phyloP scores from a whole-genome alignment of 2,113 vertebrate genomes.

The Apodemus sylvaticus region DNA sequence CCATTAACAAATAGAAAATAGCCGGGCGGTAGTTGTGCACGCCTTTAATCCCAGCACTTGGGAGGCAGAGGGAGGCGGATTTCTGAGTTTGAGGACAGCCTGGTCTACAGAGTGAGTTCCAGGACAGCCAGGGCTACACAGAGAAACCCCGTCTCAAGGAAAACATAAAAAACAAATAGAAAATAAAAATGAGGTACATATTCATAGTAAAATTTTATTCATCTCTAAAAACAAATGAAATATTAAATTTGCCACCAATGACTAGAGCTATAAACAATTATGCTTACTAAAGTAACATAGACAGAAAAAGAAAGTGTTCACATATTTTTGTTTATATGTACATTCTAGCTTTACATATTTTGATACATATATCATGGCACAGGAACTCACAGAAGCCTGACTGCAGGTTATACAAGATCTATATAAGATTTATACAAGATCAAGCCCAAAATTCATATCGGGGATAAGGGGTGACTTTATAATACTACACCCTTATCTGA shows the following conservation, averaged over 20 bases:
- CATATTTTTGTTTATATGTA: not conserved
- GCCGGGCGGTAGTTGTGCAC: too few relatives aligned
- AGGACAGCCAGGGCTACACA: too few relatives aligned
- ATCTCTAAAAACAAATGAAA: not conserved
- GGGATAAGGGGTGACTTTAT: not conserved
- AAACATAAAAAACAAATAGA: too few relatives aligned
- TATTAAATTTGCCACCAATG: not conserved
- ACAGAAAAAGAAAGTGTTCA: not conserved
- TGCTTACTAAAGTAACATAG: not conserved
- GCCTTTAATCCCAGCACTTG: too few relatives aligned
- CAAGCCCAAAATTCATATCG: not conserved
- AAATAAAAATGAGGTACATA: not conserved
- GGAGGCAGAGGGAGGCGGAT: too few relatives aligned
- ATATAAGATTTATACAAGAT: not conserved
- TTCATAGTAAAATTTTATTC: not conserved
- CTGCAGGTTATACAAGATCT: not conserved
- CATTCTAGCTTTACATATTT: not conserved
- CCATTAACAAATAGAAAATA: too few relatives aligned
- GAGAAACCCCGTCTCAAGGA: too few relatives aligned
- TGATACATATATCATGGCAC: not conserved
- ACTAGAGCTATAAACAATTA: not conserved
- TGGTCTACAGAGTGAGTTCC: too few relatives aligned
- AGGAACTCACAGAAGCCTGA: not conserved
- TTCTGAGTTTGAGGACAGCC: too few relatives aligned
- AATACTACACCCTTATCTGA: not conserved